Evolutionary conservation across 1,140 invertebrate species (phyloP).

Genomic region (Delia radicum): DNA sequence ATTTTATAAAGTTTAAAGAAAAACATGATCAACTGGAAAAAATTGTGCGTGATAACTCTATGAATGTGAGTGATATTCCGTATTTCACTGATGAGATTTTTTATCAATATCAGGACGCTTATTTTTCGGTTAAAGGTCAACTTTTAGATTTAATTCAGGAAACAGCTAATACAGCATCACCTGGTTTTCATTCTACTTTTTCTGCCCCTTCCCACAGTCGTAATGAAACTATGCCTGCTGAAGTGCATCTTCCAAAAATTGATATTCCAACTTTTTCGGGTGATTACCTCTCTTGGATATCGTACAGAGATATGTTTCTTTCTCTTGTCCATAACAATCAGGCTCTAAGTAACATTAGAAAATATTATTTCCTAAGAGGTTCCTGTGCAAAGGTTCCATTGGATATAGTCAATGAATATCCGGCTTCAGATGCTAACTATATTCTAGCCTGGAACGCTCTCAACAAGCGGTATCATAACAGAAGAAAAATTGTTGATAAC

Average conservation of each 20-base stretch:
- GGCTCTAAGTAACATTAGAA: not conserved
- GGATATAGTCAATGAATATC: conserved; percentile 8
- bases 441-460: not conserved
- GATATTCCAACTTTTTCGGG: not conserved
- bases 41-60: too few relatives aligned
- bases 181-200: too few relatives aligned
- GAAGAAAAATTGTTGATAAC: not conserved
- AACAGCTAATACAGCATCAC: too few relatives aligned
- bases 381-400: not conserved
- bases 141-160: too few relatives aligned
- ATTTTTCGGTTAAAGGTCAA: too few relatives aligned
- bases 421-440: conserved; percentile 7
- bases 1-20: too few relatives aligned
- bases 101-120: too few relatives aligned
- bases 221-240: not conserved
- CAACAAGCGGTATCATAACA: conserved; percentile 1
- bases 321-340: conserved; percentile 12
- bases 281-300: not conserved
- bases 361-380: conserved; percentile 2
- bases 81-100: too few relatives aligned
- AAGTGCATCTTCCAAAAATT: not conserved
- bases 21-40: too few relatives aligned
- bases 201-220: too few relatives aligned
- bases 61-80: too few relatives aligned
- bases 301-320: conserved; percentile 1